These are phyloP conservation scores for Periplaneta americana DNA, from an alignment of 1,140 invertebrate species.

Conservation along the genomic window DNA sequence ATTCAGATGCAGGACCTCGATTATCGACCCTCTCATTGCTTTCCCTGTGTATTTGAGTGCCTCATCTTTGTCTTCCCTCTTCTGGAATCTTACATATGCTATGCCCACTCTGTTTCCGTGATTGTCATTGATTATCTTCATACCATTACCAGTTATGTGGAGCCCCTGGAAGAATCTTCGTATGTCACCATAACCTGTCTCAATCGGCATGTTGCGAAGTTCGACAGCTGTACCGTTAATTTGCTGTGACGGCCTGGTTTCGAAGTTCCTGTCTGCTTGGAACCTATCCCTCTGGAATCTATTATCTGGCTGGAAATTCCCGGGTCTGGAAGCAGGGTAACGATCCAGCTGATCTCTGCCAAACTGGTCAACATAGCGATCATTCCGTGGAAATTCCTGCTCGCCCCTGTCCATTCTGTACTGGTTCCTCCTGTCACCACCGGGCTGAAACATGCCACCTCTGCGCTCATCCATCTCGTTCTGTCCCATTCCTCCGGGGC, in stretches of 20 bases:
- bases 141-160: slow-evolving; percentile 72
- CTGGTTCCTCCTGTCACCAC: not conserved
- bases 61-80: slow-evolving; percentile 57
- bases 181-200: slow-evolving; percentile 69
- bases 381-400: not conserved
- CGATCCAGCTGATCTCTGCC: not conserved
- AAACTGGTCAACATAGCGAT: not conserved
- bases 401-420: not conserved
- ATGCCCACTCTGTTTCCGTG: slow-evolving; percentile 72
- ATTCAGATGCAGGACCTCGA: slow-evolving; percentile 53
- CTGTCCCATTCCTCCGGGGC: not conserved
- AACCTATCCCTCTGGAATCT: not conserved
- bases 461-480: slow-evolving; percentile 9
- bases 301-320: not conserved
- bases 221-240: slow-evolving; percentile 55
- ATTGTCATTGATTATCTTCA: slow-evolving; percentile 79
- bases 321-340: not conserved
- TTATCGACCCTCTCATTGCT: slow-evolving; percentile 51
- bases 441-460: not conserved
- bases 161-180: slow-evolving; percentile 72
- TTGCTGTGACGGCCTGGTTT: not conserved
- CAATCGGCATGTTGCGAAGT: slow-evolving; percentile 58
- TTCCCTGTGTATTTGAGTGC: slow-evolving; percentile 56
- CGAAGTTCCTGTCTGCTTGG: not conserved
- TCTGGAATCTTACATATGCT: slow-evolving; percentile 71